phyloP scores from a whole-genome alignment of 2,888 invertebrate species.

The Xestia c-nigrum region DNA sequence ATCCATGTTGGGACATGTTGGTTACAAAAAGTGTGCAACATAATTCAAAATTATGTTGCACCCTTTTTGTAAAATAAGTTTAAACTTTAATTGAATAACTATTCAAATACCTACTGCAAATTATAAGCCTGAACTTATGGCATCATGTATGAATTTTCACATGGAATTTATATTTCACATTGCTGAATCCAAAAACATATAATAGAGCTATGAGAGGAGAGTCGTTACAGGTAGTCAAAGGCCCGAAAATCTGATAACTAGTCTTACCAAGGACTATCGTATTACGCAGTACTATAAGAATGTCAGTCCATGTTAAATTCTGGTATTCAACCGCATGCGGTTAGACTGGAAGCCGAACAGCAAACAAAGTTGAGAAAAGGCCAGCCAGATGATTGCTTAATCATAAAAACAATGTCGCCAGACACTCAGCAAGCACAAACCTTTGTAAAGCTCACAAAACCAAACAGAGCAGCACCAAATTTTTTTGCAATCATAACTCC shows the following conservation, averaged over 20 bases:
- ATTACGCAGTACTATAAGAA: too few species aligned
- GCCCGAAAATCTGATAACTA: too few species aligned
- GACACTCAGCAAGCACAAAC: not conserved
- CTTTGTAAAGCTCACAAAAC: conserved; percentile 4
- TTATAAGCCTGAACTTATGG: not conserved
- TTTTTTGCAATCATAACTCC: conserved; percentile 42
- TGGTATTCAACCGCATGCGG: too few species aligned
- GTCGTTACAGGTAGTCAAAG: too few species aligned
- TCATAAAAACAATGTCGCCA: not conserved
- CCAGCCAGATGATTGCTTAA: not conserved
- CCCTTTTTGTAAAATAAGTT: not conserved
- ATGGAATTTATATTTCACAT: not conserved
- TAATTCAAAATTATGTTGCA: too few species aligned
- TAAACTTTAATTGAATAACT: not conserved
- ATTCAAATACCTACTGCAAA: not conserved
- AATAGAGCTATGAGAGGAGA: too few species aligned
- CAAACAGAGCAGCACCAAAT: not conserved
- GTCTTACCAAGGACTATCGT: too few species aligned
- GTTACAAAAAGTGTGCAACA: conserved; percentile 17
- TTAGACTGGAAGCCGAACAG: too few species aligned
- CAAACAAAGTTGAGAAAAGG: too few species aligned
- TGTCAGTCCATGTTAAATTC: too few species aligned
- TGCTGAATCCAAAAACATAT: not conserved
- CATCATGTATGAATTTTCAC: not conserved
- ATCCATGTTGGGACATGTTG: conserved; percentile 32